Evolutionary conservation across 2,888 invertebrate species (phyloP), one percentile per base, ranked within the genome.

Genomic region (Plusia festucae): DNA sequence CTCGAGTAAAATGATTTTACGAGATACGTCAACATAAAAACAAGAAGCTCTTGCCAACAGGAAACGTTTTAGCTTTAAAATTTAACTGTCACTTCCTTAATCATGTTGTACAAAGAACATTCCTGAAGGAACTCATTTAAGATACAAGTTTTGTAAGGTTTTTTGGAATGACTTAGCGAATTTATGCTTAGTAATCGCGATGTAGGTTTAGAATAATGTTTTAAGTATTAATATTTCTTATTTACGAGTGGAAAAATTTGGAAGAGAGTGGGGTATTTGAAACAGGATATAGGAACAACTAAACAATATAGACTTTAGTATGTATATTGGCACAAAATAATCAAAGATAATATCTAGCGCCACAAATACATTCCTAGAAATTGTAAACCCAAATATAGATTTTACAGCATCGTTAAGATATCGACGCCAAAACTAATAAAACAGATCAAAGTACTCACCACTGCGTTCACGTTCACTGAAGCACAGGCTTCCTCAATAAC

Each of bases 401-500:
- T 62, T 76, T 51, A 73, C 53, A 30, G 46, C 53, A 60, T 65
- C 60, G 44, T 70, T 65, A 76, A 70, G 18, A 64, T 53, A 69
- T 52, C 8, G 59, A 58, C 11, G 51, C 32, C 22, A 60, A 22
- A 18, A 62, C 24, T 40, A 7, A 60, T 73, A 57, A 67, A 66
- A 70, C 53, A 30, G 15, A 53, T 56, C 30, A 71, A 69, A 62
- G 63, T 61, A 93, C 95, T 93, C 70, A 95, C 95, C 91, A 91
- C 91, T 70, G 88, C 78, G 65, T 89, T 89, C n/a, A 93, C 94
- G 65, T 93, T 92, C 34, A 95, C 88, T 44, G 92, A 81, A 9
- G 93, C 91, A 74, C 94, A 95, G 1, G 82, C 82, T 67, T 95
- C 95, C 61, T 95, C 95, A 1, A 94, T 82, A 8, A 95, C 94